Conservation (phyloP, 2,888 invertebrate species). For the Lamproptera curius region DNA sequence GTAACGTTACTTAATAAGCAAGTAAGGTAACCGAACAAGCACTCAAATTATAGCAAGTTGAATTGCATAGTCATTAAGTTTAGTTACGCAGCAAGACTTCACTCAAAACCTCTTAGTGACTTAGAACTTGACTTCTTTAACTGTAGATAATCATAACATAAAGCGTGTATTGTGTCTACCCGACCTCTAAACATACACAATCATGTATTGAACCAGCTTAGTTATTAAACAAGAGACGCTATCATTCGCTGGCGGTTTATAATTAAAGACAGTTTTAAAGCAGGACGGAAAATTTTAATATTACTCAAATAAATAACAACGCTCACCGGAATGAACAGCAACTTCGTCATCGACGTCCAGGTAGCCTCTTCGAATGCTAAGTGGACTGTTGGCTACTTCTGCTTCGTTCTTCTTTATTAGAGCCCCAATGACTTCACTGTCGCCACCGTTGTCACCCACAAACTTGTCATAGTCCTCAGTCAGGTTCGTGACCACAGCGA, state of each 20-base stretch:
- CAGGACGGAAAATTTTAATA: neutral
- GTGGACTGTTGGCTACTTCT: slow-evolving; percentile 59
- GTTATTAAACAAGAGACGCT: neutral
- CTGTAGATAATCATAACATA: neutral
- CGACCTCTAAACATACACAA: neutral
- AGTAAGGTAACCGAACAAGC: too few species aligned
- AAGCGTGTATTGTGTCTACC: neutral
- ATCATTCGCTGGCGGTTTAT: neutral
- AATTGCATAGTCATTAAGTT: too few species aligned
- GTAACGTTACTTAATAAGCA: too few species aligned
- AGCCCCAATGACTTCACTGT: slow-evolving; percentile 61
- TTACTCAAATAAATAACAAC: neutral
- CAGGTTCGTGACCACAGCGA: slow-evolving; percentile 57
- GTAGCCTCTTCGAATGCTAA: slow-evolving; percentile 68
- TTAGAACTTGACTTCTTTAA: too few species aligned
- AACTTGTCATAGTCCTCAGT: slow-evolving; percentile 63
- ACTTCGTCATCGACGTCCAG: slow-evolving; percentile 82
- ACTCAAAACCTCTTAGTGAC: too few species aligned
- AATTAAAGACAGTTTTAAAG: neutral
- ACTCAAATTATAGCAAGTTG: too few species aligned
- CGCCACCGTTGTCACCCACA: slow-evolving; percentile 60
- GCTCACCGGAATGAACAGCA: slow-evolving; percentile 85
- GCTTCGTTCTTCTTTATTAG: slow-evolving; percentile 69
- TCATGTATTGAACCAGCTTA: neutral
- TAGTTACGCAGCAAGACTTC: too few species aligned